Conservation (phyloP, 2,888 invertebrate genomes). For the Volucella inflata region DNA sequence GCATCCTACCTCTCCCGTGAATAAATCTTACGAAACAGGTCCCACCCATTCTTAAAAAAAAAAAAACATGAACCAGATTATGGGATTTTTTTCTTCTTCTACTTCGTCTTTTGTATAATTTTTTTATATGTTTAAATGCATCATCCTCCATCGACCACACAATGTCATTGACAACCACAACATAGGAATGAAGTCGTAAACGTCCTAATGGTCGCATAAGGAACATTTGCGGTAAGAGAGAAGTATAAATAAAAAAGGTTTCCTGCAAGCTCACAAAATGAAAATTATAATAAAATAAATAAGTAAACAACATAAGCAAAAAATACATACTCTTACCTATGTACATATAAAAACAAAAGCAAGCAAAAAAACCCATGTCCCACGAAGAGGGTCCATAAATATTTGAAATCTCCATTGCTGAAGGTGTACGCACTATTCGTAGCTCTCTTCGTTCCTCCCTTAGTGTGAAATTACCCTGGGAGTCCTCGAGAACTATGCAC, state of each 20-base stretch:
- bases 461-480: slow-evolving; percentile 40
- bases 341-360: slow-evolving; percentile 44
- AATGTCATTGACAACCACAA: slow-evolving; percentile 72
- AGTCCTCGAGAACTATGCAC: slow-evolving; percentile 42
- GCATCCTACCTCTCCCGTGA: slow-evolving; percentile 49
- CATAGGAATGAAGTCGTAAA: slow-evolving; percentile 74
- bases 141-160: slow-evolving; percentile 73
- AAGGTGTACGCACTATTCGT: slow-evolving; percentile 69
- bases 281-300: slow-evolving; percentile 75
- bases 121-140: slow-evolving; percentile 72
- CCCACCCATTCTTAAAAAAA: slow-evolving; percentile 63
- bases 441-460: slow-evolving; percentile 16
- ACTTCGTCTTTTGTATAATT: slow-evolving; percentile 43
- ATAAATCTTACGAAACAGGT: slow-evolving; percentile 60
- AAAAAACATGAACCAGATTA: slow-evolving; percentile 46
- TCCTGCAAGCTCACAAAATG: slow-evolving; percentile 65
- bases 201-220: slow-evolving; percentile 68
- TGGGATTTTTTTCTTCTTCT: slow-evolving; percentile 56
- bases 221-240: slow-evolving; percentile 67
- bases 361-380: slow-evolving; percentile 21
- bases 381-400: slow-evolving; percentile 66
- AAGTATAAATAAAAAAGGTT: slow-evolving; percentile 68
- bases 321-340: slow-evolving; percentile 14
- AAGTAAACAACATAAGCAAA: slow-evolving; percentile 65
- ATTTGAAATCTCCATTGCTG: slow-evolving; percentile 68